Evolutionary conservation across 2,113 vertebrate genomes (phyloP).

Genomic region (human): GRCh38 chr12:14366001-14366500

Average conservation of each 20-base stretch:
- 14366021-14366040: conserved; percentile 83
- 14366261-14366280: conserved; percentile 59
- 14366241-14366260: conserved; percentile 15
- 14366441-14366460: conserved; percentile 31
- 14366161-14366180: neutral
- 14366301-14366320: neutral
- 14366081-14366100: conserved; percentile 79
- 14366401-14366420: conserved; percentile 65
- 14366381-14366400: conserved; percentile 58
- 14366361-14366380: conserved; percentile 58
- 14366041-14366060: conserved; percentile 71
- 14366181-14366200: neutral
- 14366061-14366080: conserved; percentile 74
- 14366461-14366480: conserved; percentile 14
- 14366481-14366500: neutral
- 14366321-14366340: conserved; percentile 30
- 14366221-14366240: neutral
- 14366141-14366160: neutral
- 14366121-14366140: neutral
- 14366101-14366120: conserved; percentile 42
- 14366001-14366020: conserved; percentile 83
- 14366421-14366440: neutral
- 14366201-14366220: neutral
- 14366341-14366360: conserved; percentile 47
- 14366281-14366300: conserved; percentile 1